Base-by-base conservation (phyloP, 2,888 invertebrate genomes). In the Bombylius discolor region DNA sequence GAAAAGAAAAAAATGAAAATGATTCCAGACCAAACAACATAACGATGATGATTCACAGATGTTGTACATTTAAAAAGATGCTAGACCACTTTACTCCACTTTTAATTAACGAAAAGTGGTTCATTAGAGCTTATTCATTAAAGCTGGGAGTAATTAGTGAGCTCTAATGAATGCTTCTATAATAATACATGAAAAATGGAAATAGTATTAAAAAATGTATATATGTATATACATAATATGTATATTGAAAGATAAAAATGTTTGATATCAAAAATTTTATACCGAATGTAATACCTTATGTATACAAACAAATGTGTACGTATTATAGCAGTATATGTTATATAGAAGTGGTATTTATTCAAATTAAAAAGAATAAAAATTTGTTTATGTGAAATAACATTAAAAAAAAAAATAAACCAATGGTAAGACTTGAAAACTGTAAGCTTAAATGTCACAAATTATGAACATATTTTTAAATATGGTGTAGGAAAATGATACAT, bases 21-120 rank as follows among this genome's bases (percentile, higher is more conserved):
- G 47, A 52, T 47, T 56, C 42, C 53, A 56, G 56, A 56, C 56
- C 11, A 11, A 8, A 42, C 11, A 42, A 42, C 9, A 42, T 4
- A 42, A 42, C 11, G 39, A 42, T 42, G 39, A 42, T 42, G 39
- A 56, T 57, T 57, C 57, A 56, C 55, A 57, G 57, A 59, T 59
- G 70, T 55, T 59, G 56, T 55, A 42, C 12, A 11, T 36, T 36
- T 36, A 55, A 14, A 45, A 57, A 63, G 64, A 63, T 60, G 60
- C 62, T 63, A 64, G 63, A 64, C 64, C 63, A 64, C 64, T 64
- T 64, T 62, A 76, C 77, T 79, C 78, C 76, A 84, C 81, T 85
- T 86, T 85, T 86, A 85, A 86, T 86, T 86, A 85, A 85, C 85
- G 85, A 84, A 86, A 85, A 86, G 86, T 85, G 85, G 85, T 86